A percentile compares a stretch with the other conserved stretches of the same genome.
Evolutionary conservation across 1,140 invertebrate genomes (phyloP).

Genomic region (Euwallacea fornicatus): DNA sequence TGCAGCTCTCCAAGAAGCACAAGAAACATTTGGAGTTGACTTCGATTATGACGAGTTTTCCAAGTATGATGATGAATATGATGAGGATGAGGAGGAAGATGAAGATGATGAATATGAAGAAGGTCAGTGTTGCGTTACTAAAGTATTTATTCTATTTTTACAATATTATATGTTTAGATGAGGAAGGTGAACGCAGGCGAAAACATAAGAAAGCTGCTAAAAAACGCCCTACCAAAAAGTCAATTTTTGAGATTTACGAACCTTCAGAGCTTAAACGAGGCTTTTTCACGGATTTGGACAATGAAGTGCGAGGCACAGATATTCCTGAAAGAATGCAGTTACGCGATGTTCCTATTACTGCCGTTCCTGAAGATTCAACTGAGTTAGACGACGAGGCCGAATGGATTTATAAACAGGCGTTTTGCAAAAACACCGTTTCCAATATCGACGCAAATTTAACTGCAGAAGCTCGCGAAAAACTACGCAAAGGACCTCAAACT

Average conservation of each 20-base stretch:
- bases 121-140: constrained; percentile 19
- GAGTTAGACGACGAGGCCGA: constrained; percentile 94
- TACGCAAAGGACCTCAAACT: constrained; percentile 65
- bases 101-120: constrained; percentile 58
- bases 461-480: constrained; percentile 59
- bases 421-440: constrained; percentile 80
- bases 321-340: constrained; percentile 92
- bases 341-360: constrained; percentile 80
- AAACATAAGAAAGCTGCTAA: constrained; percentile 71
- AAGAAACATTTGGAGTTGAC: constrained; percentile 99
- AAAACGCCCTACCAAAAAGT: constrained; percentile 82
- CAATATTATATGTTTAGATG: constrained; percentile 22
- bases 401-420: constrained; percentile 97
- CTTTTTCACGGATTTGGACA: constrained; percentile 93
- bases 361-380: constrained; percentile 78
- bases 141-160: background rate
- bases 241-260: constrained; percentile 95
- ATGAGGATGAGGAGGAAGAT: constrained; percentile 76
- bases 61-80: constrained; percentile 85
- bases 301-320: constrained; percentile 87
- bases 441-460: constrained; percentile 66
- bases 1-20: constrained; percentile 93
- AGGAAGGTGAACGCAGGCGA: constrained; percentile 48
- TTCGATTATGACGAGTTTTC: constrained; percentile 97
- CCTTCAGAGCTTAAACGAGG: constrained; percentile 95